Conservation (phyloP, 2,888 invertebrate species). For the Pantelozetes paolii region DNA sequence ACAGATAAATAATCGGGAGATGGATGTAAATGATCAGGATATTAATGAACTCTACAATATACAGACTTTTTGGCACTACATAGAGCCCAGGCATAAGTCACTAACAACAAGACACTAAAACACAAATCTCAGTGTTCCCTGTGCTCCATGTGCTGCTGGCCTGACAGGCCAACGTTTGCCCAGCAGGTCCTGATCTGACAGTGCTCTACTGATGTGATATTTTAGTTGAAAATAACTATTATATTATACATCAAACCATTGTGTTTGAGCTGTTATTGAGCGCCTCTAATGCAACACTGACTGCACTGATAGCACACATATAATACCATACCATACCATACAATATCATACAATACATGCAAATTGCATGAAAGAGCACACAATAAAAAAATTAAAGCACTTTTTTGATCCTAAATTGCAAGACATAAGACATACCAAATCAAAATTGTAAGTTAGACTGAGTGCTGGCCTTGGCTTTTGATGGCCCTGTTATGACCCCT, state of each 20-base stretch:
- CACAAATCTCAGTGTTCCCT: not conserved
- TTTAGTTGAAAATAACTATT: not conserved
- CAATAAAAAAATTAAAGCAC: conserved; percentile 6
- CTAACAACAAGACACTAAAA: not conserved
- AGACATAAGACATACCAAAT: not conserved
- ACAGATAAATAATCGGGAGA: conserved; percentile 33
- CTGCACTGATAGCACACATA: not conserved
- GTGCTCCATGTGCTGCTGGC: not conserved
- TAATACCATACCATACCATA: not conserved
- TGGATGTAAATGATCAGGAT: conserved; percentile 32
- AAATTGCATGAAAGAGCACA: conserved; percentile 24
- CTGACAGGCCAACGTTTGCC: not conserved
- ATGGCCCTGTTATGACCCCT: conserved; percentile 24
- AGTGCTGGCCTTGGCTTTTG: conserved; percentile 29
- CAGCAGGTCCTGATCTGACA: conserved; percentile 7
- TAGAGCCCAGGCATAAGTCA: not conserved
- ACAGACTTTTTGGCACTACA: not conserved
- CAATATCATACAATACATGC: conserved; percentile 9
- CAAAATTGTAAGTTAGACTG: conserved; percentile 22
- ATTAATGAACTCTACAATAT: conserved; percentile 30
- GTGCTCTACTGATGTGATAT: conserved; percentile 6
- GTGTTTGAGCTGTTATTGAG: conserved; percentile 13
- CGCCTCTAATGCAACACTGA: not conserved
- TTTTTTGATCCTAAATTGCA: conserved; percentile 2
- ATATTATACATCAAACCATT: conserved; percentile 8